Base-by-base conservation (phyloP, 2,797 vertebrate species). In the Onychomys torridus region DNA sequence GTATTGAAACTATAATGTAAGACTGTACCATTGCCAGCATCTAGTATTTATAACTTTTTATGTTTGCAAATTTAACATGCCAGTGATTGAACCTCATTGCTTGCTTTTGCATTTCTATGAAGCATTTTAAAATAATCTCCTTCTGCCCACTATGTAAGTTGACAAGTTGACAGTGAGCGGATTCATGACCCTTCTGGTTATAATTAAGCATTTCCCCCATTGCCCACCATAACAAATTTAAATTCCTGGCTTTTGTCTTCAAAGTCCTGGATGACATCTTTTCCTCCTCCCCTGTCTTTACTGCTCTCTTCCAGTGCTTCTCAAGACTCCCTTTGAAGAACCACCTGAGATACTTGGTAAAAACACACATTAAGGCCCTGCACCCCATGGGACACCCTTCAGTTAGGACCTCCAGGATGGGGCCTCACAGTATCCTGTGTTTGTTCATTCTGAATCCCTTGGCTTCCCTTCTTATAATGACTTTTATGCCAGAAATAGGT, bases 171-270 rank as follows among this genome's bases (percentile, higher is more conserved):
- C 27, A 95, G 57, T 87, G 76, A 86, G 13, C 85, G 52, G 57
- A 94, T 96, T 96, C 93, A 79, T 92, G 85, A 96, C 82, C 34
- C 88, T 95, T 90, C 90, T 97, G 90, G 78, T 96, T 96, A 71
- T 95, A 93, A 94, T 95, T 93, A 93, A 97, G 88, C 55, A 7
- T 87, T 87, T 89, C 77, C 59, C 57, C 71, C 91, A 92, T 84
- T 89, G 92, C 86, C 89, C 75, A 95, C 57, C 82, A 91, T 59
- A 96, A 27, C 82, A 96, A 93, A 98, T 92, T 76, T 86, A 90
- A 95, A 95, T 94, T 92, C 94, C 81, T 59, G 46, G 77, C 75
- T 93, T 77, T 93, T 83, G 76, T 96, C 88, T 93, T 97, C 71
- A 91, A 96, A 93, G 90, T 76, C 23, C 59, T 93, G 59, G 89